Evolutionary conservation across 2,888 invertebrate genomes (phyloP).

Genomic region (Macaria notata): DNA sequence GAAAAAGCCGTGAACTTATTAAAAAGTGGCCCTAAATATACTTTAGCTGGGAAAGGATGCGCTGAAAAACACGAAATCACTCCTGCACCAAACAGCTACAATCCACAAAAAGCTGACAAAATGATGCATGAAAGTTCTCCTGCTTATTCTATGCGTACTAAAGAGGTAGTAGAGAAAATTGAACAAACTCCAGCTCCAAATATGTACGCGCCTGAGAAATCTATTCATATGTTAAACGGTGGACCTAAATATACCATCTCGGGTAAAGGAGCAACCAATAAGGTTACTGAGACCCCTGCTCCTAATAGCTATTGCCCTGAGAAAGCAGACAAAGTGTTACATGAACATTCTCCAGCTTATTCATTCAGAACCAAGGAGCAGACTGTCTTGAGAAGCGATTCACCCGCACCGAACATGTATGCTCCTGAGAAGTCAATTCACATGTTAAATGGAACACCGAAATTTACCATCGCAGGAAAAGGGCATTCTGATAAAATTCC

Average conservation of each 20-base stretch:
- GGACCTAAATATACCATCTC: slow-evolving; percentile 87
- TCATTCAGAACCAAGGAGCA: slow-evolving; percentile 87
- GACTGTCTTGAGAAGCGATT: slow-evolving; percentile 82
- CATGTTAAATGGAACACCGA: slow-evolving; percentile 81
- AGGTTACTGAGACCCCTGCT: slow-evolving; percentile 84
- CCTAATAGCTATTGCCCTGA: slow-evolving; percentile 82
- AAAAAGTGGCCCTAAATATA: slow-evolving; percentile 84
- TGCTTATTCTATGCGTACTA: slow-evolving; percentile 87
- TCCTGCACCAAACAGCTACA: slow-evolving; percentile 85
- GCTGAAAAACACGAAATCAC: slow-evolving; percentile 80
- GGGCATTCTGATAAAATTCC: slow-evolving; percentile 74
- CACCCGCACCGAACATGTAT: slow-evolving; percentile 87
- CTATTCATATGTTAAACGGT: slow-evolving; percentile 81
- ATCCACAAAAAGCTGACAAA: slow-evolving; percentile 82
- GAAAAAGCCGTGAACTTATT: slow-evolving; percentile 79
- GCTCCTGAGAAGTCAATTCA: slow-evolving; percentile 82
- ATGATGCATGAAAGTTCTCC: slow-evolving; percentile 84
- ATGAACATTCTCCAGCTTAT: slow-evolving; percentile 86
- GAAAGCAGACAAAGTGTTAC: slow-evolving; percentile 81
- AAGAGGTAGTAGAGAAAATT: slow-evolving; percentile 83
- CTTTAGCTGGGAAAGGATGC: slow-evolving; percentile 83
- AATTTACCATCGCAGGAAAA: slow-evolving; percentile 84
- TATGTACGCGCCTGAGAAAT: slow-evolving; percentile 84
- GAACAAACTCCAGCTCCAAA: slow-evolving; percentile 87
- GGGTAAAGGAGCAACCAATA: slow-evolving; percentile 82